A percentile compares a stretch with the other conserved stretches of the same genome.
These are phyloP conservation scores for Lithobates pipiens DNA, from an alignment of 2,797 vertebrate species.

Conservation along the genomic window DNA sequence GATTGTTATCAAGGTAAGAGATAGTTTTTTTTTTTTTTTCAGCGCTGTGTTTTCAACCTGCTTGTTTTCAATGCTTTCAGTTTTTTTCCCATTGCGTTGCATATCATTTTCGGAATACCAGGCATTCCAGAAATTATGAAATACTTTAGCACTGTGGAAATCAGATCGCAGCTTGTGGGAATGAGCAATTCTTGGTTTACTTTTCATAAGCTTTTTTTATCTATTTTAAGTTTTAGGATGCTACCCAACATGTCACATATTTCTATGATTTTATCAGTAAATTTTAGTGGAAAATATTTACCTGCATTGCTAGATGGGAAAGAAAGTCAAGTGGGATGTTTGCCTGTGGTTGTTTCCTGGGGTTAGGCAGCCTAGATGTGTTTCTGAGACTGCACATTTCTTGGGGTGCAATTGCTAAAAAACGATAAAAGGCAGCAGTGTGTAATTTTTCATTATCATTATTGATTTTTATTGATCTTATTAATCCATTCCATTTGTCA, in stretches of 20 bases:
- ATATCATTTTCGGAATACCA: constrained; percentile 57
- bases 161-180: constrained; percentile 73
- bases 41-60: constrained; percentile 48
- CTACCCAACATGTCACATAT: constrained; percentile 72
- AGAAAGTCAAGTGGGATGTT: constrained; percentile 65
- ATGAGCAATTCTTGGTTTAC: constrained; percentile 75
- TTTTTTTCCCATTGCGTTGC: constrained; percentile 33
- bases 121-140: constrained; percentile 62
- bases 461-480: too few species aligned
- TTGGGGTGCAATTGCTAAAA: too few species aligned
- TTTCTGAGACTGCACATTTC: too few species aligned
- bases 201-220: constrained; percentile 73
- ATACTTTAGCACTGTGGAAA: constrained; percentile 62
- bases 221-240: constrained; percentile 75
- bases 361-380: too few species aligned
- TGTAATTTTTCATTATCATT: too few species aligned
- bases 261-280: constrained; percentile 77
- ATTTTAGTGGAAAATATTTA: constrained; percentile 79
- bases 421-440: too few species aligned
- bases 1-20: constrained; percentile 50
- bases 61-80: constrained; percentile 34
- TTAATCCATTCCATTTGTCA: too few species aligned
- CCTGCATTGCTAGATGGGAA: constrained; percentile 64
- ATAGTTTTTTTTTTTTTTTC: constrained; percentile 29
- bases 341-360: background rate